Base-by-base conservation (phyloP, 2,113 vertebrate genomes). In the Numida meleagris region DNA sequence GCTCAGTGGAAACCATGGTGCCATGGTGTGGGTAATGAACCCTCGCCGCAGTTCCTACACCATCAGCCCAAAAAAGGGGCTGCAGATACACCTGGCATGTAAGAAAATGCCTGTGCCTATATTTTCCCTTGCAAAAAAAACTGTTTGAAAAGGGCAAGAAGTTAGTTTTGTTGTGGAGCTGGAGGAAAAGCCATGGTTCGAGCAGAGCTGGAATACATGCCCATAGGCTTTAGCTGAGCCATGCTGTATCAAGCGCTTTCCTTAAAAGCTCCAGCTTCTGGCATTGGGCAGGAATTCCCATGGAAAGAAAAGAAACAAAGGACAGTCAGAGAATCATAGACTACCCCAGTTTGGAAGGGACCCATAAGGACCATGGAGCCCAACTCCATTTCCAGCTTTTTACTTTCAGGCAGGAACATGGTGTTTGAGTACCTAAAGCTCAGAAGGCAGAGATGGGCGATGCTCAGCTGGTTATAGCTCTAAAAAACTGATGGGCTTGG, bases 21-120 rank as follows among this genome's bases (percentile, higher is more conserved):
- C 53, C 11, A 36, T 40, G 21, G 27, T 27, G 12, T 0, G 10
- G 55, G 53, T 40, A n/a, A 6, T 48, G 31, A 55, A 33, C 4
- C 23, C 25, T 68, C 46, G 23, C 36, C 7, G 2, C 0, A 0
- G 36, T 4, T 68, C 25, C 27, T 5, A 6, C 1, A 7, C 10
- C 42, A 14, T 17, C 0, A 76, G 58, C 23, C 7, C 36, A 13
- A 4, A 4, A 62, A 74, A 25, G 4, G 13, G 24, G 36, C 25
- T 58, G 80, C 23, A 38, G 59, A 9, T 15, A 40, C 12, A 17
- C 50, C 24, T 66, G n/a, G 65, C 3, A 8, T 24, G 31, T 5
- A 11, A 70, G 23, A 23, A 77, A 21, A 18, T 7, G 50, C 0
- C 53, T 21, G 33, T 38, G 17, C 16, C 59, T 48, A 9, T 0